A percentile compares a stretch with the other conserved stretches of the same genome.
Conservation (phyloP, 2,888 invertebrate species). For the Macaria liturata region DNA sequence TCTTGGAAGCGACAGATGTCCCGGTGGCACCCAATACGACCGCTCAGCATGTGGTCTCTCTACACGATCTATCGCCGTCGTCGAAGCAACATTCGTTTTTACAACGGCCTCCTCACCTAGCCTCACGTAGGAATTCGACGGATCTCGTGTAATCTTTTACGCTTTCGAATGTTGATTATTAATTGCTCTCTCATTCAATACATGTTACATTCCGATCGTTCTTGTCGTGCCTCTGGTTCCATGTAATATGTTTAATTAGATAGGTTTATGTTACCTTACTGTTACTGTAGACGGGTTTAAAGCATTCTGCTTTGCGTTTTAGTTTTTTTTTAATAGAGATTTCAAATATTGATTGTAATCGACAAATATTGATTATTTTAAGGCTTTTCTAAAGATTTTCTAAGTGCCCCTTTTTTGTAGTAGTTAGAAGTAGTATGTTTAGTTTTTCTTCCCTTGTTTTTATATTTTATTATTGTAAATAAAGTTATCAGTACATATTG, state of each 20-base stretch:
- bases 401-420: too few relatives aligned
- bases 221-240: constrained; percentile 56
- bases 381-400: too few relatives aligned
- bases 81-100: constrained; percentile 25
- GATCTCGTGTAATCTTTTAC: constrained; percentile 74
- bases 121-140: constrained; percentile 63
- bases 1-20: constrained; percentile 7
- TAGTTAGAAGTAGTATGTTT: too few relatives aligned
- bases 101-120: constrained; percentile 29
- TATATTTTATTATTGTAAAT: too few relatives aligned
- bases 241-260: constrained; percentile 48
- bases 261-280: constrained; percentile 31
- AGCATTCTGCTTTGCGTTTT: too few relatives aligned
- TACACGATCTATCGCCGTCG: constrained; percentile 17
- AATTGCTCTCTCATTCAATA: constrained; percentile 72
- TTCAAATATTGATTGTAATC: too few relatives aligned
- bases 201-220: constrained; percentile 67
- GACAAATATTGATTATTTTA: too few relatives aligned
- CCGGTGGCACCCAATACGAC: constrained; percentile 14
- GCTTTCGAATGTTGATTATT: constrained; percentile 77
- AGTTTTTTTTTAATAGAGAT: too few relatives aligned
- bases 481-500: too few relatives aligned
- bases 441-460: too few relatives aligned
- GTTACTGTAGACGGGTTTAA: constrained; percentile 19
- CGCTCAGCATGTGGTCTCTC: constrained; percentile 19